Evolutionary conservation across 1,140 invertebrate genomes (phyloP).

Genomic region (Triops longicaudatus): DNA sequence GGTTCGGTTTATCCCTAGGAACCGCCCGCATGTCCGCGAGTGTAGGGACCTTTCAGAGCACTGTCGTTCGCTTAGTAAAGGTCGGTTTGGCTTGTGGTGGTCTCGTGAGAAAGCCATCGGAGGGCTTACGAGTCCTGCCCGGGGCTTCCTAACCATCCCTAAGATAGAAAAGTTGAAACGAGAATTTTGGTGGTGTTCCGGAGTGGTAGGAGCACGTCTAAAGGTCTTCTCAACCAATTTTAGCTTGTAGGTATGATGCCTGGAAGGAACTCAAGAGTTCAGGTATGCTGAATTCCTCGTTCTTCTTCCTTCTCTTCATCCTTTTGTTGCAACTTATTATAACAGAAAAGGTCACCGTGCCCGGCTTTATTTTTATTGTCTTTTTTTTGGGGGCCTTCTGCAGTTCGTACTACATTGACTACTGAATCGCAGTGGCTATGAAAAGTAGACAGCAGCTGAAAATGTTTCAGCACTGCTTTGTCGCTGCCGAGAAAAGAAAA

Average conservation of each 20-base stretch:
- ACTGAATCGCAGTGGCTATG: constrained; percentile 1
- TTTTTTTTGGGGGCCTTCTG: not conserved
- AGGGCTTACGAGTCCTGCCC: not conserved
- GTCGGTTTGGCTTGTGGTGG: not conserved
- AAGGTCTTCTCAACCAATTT: not conserved
- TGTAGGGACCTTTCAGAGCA: not conserved
- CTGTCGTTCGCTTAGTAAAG: not conserved
- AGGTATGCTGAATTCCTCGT: not conserved
- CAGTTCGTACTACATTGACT: not conserved
- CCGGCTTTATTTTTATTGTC: not conserved
- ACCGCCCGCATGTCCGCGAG: not conserved
- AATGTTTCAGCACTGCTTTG: not conserved
- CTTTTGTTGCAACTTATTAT: not conserved
- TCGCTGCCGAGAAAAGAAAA: not conserved
- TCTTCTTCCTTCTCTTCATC: constrained; percentile 4
- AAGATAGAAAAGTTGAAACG: not conserved
- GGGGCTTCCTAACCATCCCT: not conserved
- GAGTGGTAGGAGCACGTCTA: not conserved
- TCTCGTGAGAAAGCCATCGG: constrained; percentile 14
- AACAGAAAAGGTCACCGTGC: not conserved
- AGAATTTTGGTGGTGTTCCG: not conserved
- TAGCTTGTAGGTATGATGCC: not conserved
- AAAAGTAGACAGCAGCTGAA: not conserved
- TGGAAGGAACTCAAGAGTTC: not conserved
- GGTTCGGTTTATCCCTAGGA: not conserved